Percentiles rank a stretch among this genome's conserved stretches.
Conservation (phyloP, 2,113 vertebrate species). For the Leptosomus discolor region DNA sequence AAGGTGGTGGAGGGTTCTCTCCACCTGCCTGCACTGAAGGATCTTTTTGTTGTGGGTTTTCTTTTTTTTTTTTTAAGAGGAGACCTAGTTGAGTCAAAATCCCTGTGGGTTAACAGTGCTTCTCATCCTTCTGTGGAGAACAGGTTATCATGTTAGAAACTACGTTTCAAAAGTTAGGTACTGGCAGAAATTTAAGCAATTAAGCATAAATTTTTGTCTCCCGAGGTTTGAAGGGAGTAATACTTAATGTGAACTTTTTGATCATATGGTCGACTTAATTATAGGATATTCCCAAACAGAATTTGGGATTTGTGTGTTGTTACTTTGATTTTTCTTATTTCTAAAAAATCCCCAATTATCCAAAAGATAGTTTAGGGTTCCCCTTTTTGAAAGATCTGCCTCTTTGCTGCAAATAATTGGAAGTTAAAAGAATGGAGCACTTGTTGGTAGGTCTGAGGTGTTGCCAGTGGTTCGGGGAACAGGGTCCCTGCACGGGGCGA, state of each 20-base stretch:
- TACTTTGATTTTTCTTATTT: neutral
- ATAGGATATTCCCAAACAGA: neutral
- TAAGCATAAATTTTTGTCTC: neutral
- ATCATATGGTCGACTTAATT: neutral
- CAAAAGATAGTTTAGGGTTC: neutral
- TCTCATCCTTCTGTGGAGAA: neutral
- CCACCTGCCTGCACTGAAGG: neutral
- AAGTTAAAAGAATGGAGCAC: neutral
- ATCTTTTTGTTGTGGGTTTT: neutral
- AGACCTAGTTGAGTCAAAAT: neutral
- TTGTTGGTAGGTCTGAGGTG: neutral
- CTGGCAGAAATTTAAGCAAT: neutral
- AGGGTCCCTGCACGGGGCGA: neutral
- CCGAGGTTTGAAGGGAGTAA: neutral
- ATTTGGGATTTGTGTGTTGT: accelerated
- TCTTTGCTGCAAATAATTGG: neutral
- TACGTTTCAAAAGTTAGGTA: neutral
- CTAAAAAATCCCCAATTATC: neutral
- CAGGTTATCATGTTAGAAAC: neutral
- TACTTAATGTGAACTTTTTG: neutral
- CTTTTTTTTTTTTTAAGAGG: neutral
- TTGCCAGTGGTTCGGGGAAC: neutral
- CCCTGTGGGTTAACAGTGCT: neutral
- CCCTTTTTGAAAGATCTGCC: neutral
- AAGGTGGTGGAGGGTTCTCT: neutral